A percentile compares a stretch with the other conserved stretches of the same genome.
Conservation (phyloP, 2,113 vertebrate species). For the Girardinichthys multiradiatus region DNA sequence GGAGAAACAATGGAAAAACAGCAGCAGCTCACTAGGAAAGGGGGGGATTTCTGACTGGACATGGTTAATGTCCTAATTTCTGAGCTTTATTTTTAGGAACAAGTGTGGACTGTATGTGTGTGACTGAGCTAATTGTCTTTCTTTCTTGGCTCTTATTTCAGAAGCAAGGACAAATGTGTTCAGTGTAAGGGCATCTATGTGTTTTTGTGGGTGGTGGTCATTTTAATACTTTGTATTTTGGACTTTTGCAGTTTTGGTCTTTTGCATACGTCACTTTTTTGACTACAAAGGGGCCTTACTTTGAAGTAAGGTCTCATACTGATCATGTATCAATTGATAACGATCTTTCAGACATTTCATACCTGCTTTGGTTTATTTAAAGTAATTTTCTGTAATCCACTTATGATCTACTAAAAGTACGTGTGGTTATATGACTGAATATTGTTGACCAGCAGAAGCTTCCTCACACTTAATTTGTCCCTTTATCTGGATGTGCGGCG, state of each 20-base stretch:
- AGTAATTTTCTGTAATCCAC: too few relatives aligned
- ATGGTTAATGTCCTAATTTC: constrained; percentile 41
- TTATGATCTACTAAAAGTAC: too few relatives aligned
- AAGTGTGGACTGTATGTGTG: constrained; percentile 1
- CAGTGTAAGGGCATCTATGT: neutral
- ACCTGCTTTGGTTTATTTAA: neutral
- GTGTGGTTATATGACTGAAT: too few relatives aligned
- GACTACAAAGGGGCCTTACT: too few relatives aligned
- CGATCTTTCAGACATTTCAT: neutral
- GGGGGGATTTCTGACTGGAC: constrained; percentile 30
- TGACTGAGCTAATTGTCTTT: neutral
- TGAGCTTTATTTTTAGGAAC: constrained; percentile 47
- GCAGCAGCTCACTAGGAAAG: constrained; percentile 26
- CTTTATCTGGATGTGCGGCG: too few relatives aligned
- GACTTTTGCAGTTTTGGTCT: too few relatives aligned
- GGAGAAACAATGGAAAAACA: constrained; percentile 30
- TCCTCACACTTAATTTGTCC: neutral
- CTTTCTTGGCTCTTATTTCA: constrained; percentile 4
- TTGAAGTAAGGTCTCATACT: neutral
- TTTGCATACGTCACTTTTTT: too few relatives aligned
- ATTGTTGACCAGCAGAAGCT: too few relatives aligned
- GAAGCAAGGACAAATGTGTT: neutral
- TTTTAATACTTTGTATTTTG: too few relatives aligned
- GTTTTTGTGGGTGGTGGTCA: neutral
- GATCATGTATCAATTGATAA: neutral